Base-by-base conservation (phyloP, 2,888 invertebrate species). In the Catotricha subobsoleta region DNA sequence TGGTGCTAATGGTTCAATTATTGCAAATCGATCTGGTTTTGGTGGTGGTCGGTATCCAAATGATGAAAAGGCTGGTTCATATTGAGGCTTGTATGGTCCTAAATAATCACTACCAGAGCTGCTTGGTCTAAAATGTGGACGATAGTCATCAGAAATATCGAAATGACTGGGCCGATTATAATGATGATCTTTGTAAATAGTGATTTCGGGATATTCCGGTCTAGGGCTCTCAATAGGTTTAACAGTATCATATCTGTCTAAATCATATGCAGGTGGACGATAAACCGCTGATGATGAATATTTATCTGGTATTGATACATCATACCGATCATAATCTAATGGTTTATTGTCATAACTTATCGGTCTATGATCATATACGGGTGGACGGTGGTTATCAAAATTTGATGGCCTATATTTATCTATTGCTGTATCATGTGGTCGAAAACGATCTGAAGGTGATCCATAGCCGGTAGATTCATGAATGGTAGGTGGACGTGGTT, bases 221-320 rank as follows among this genome's bases (percentile, higher is more conserved):
- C 20, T 8, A 3, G 15, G 18, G 10, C 25, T 18, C 15, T 29
- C 36, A 4, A 36, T 28, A 20, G 42, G 31, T 34, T 37, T 36
- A 2, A 40, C 18, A 9, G 44, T 49, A 44, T 62, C 62, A 45
- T 61, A 61, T 4, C 62, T 54, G 47, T 62, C 62, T 6, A 60
- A 50, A 6, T 57, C 34, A 30, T 35, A 39, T 19, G 23, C 31
- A 3, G 20, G 9, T 13, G 40, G 27, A 8, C 40, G 34, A 40
- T n/a, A 40, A 23, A 19, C 41, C 6, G 35, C 35, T 15, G 44
- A 40, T 21, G 38, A 34, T 25, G 27, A 42, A 10, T 37, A 21
- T 6, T 2, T 60, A 56, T 5, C 58, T 56, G n/a, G n/a, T n/a
- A n/a, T n/a, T n/a, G n/a, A n/a, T n/a, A 44, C 53, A 38, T 59